Base-by-base conservation (phyloP, 2,797 vertebrate species). In the Microtus obscurus region DNA sequence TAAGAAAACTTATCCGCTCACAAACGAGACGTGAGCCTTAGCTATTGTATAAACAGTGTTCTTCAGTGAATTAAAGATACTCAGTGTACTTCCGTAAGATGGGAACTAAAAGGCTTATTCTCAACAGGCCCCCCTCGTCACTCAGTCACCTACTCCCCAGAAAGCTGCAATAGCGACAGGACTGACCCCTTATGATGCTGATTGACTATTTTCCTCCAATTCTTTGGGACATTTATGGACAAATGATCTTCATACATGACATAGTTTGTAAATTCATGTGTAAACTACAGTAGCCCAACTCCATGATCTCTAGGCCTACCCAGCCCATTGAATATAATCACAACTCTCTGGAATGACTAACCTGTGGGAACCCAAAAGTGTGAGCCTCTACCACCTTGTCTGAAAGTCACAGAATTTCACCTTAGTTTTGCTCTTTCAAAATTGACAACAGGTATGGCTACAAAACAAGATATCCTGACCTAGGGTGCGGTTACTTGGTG, bases 11-110 rank as follows among this genome's bases (percentile, higher is more conserved):
- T 14, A 59, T 45, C 40, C 53, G 71, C 65, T 91, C 10, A 40
- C 74, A 45, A n/a, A 16, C 69, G 1, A 6, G 31, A 45, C 48
- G 61, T n/a, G 31, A 87, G 56, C 53, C 14, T 88, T 29, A 40
- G 88, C 29, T 76, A 91, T 1, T 34, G 61, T 53, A 29, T 27
- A 4, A 43, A 16, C 13, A 51, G 31, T 10, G n/a, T 40, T 76
- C 43, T 80, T 92, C 67, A 82, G 79, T 7, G 25, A 96, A 95
- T 7, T 69, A 95, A 93, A 95, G 91, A 61, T n/a, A 2, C 40
- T 59, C 92, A 92, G 76, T 74, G 13, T 11, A 43, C 37, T 79
- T 65, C 48, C 23, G 67, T 6, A 69, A 94, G 78, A 59, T 37
- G 43, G 73, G 78, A 96, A 90, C 82, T 40, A 48, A 67, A 95